Percentiles rank a stretch among this genome's conserved stretches.
These are phyloP conservation scores for Embidobia sp. DNA, from an alignment of 2,888 invertebrate genomes.

Conservation along the genomic window DNA sequence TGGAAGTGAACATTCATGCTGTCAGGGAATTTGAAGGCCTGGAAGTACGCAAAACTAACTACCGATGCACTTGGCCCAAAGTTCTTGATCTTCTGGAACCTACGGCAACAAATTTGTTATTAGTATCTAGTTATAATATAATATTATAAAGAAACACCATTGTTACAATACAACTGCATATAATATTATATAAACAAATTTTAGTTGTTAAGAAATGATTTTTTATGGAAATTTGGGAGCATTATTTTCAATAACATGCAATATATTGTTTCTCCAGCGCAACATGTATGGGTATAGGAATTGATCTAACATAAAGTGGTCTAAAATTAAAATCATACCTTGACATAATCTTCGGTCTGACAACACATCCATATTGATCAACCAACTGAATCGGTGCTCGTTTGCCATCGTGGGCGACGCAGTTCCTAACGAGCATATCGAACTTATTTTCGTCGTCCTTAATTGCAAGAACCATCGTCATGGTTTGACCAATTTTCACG, in stretches of 20 bases:
- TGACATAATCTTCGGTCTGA: constrained; percentile 96
- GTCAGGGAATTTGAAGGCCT: constrained; percentile 98
- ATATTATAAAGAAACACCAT: too few species aligned
- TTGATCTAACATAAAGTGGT: too few species aligned
- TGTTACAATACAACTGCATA: too few species aligned
- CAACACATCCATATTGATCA: constrained; percentile 96
- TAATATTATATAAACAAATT: too few species aligned
- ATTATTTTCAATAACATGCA: too few species aligned
- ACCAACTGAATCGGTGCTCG: constrained; percentile 95
- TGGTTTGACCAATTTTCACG: constrained; percentile 97
- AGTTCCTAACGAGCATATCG: constrained; percentile 96
- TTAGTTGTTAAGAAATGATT: too few species aligned
- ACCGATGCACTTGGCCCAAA: constrained; percentile 97
- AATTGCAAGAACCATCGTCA: constrained; percentile 98
- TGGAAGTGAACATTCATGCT: constrained; percentile 99
- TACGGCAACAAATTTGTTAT: too few species aligned
- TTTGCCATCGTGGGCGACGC: constrained; percentile 97
- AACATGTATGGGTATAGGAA: neutral
- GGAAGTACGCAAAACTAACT: constrained; percentile 97
- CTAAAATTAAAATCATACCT: constrained; percentile 72
- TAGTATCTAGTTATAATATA: too few species aligned
- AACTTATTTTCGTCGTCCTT: constrained; percentile 98
- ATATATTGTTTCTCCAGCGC: too few species aligned
- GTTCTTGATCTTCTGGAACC: constrained; percentile 97
- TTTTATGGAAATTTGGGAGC: too few species aligned